A percentile compares a stretch with the other conserved stretches of the same genome.
phyloP scores from a whole-genome alignment of 2,888 invertebrate species.

The Invenusta paracnida region DNA sequence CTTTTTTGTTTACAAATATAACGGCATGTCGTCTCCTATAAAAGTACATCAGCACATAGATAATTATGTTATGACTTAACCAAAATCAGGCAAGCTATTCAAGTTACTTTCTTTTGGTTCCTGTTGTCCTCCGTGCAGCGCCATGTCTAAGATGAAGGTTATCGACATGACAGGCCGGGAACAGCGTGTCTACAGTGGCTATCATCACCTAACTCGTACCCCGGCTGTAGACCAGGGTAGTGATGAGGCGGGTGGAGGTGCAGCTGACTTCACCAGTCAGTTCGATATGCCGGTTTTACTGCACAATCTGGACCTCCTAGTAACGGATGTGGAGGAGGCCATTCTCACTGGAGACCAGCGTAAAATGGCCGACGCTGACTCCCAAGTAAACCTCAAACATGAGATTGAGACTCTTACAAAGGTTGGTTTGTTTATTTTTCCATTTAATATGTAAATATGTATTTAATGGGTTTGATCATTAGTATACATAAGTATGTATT shows the following conservation, averaged over 20 bases:
- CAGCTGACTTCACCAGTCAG: not conserved
- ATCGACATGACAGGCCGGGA: slow-evolving; percentile 98
- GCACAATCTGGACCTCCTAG: slow-evolving; percentile 83
- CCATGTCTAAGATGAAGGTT: slow-evolving; percentile 74
- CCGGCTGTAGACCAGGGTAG: not conserved
- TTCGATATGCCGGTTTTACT: slow-evolving; percentile 77
- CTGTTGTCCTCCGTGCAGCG: not conserved
- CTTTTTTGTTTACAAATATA: too few species aligned
- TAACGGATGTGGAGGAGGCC: slow-evolving; percentile 87
- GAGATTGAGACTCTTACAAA: not conserved
- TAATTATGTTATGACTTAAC: too few species aligned
- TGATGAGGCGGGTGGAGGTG: not conserved
- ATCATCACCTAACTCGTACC: slow-evolving; percentile 41
- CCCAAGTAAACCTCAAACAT: not conserved
- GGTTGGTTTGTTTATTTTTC: not conserved
- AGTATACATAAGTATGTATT: too few species aligned
- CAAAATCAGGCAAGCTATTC: too few species aligned
- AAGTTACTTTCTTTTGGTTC: too few species aligned
- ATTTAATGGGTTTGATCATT: too few species aligned
- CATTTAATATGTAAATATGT: not conserved
- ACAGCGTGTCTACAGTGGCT: slow-evolving; percentile 68
- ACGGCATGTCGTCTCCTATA: too few species aligned
- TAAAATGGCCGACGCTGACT: not conserved
- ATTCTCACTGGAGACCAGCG: slow-evolving; percentile 19
- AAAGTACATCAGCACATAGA: too few species aligned